Conservation (phyloP, 2,113 vertebrate genomes). For the Lepus timidus region DNA sequence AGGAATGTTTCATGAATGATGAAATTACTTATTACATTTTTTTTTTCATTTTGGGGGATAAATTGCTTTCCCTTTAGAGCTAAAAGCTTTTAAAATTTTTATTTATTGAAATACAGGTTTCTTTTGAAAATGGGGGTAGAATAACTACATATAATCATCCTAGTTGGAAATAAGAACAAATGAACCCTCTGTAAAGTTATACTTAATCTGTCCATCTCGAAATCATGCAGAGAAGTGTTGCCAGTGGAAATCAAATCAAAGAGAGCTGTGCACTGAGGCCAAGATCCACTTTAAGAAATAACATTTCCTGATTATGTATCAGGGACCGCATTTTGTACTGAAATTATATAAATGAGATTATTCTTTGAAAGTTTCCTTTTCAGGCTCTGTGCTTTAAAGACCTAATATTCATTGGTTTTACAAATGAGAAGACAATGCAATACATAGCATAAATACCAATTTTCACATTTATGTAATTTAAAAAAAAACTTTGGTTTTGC, state of each 20-base stretch:
- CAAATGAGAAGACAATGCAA: neutral
- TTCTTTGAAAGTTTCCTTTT: neutral
- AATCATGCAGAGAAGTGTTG: neutral
- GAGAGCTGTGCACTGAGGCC: accelerated
- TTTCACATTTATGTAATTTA: neutral
- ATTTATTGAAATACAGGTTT: slow-evolving; percentile 33
- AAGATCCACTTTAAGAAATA: neutral
- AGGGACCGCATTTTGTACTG: neutral
- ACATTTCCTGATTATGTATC: neutral
- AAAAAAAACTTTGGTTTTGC: neutral
- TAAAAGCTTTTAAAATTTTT: slow-evolving; percentile 36
- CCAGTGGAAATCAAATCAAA: neutral
- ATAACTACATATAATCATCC: slow-evolving; percentile 37
- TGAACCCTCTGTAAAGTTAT: neutral
- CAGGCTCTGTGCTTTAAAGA: neutral
- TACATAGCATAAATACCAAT: neutral
- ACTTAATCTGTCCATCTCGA: slow-evolving; percentile 14
- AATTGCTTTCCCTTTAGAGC: slow-evolving; percentile 39
- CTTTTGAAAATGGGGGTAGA: neutral
- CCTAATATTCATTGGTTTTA: neutral
- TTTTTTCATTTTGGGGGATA: slow-evolving; percentile 44
- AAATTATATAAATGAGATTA: neutral
- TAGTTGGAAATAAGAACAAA: slow-evolving; percentile 54
- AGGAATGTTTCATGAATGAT: slow-evolving; percentile 66
- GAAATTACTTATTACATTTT: slow-evolving; percentile 59